Conservation (phyloP, 2,797 vertebrate species). For the Tangara arthus region DNA sequence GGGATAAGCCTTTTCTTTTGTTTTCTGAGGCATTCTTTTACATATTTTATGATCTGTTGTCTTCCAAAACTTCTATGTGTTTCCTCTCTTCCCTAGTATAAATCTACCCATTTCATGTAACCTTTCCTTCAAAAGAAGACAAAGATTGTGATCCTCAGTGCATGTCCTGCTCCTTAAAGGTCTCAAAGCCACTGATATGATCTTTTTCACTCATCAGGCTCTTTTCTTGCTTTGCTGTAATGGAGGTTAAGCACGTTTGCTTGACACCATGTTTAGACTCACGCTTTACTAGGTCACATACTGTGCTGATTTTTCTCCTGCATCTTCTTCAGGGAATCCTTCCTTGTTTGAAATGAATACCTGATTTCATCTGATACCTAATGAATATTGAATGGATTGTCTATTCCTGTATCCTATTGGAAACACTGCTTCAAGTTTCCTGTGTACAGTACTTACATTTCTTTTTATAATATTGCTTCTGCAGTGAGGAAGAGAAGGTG, state of each 20-base stretch:
- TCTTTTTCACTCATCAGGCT: neutral
- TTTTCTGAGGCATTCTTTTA: neutral
- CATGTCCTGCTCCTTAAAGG: neutral
- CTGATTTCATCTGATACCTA: neutral
- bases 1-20: neutral
- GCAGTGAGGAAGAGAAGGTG: neutral
- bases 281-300: accelerated
- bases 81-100: neutral
- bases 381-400: neutral
- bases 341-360: neutral
- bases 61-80: neutral
- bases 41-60: neutral
- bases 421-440: neutral
- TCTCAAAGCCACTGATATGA: neutral
- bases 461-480: neutral
- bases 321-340: neutral
- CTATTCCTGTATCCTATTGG: neutral
- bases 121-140: neutral
- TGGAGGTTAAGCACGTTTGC: neutral
- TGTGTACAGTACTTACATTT: neutral
- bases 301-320: neutral
- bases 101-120: neutral
- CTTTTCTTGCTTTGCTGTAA: neutral
- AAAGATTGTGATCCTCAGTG: neutral
- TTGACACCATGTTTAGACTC: neutral